Evolutionary conservation across 2,797 vertebrate species (phyloP).

Genomic region (Falco naumanni): DNA sequence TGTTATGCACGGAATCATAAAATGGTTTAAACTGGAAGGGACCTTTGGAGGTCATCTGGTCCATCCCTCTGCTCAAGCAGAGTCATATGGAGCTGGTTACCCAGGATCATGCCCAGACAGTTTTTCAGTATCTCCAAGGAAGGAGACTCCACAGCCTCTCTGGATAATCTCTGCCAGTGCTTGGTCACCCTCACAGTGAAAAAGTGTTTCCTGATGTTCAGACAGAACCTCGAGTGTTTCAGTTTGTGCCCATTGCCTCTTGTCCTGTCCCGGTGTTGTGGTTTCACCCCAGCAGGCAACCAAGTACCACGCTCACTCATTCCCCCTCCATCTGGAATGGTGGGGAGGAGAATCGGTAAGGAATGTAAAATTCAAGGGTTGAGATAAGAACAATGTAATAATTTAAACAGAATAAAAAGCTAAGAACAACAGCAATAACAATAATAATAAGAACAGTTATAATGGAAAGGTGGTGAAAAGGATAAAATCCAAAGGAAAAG

Average conservation of each 20-base stretch:
- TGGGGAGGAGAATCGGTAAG: too few species aligned
- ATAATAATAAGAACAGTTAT: too few species aligned
- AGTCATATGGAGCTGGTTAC: background rate
- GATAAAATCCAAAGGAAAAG: too few species aligned
- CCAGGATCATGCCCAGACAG: background rate
- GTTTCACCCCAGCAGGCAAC: too few species aligned
- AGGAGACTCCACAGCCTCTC: accelerated
- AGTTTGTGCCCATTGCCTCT: background rate
- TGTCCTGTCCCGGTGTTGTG: too few species aligned
- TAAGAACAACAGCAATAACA: too few species aligned
- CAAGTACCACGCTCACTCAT: too few species aligned
- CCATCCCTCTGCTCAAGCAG: background rate
- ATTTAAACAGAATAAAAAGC: too few species aligned
- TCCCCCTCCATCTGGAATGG: too few species aligned
- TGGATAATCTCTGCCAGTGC: background rate
- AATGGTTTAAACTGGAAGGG: background rate
- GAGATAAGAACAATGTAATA: too few species aligned
- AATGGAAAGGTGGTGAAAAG: too few species aligned
- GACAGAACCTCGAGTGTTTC: background rate
- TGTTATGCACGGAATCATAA: background rate
- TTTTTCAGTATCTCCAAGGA: background rate
- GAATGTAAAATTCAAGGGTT: too few species aligned
- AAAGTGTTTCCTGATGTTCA: background rate
- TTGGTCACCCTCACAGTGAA: accelerated
- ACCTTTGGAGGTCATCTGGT: background rate